These are phyloP conservation scores for Rhagonycha fulva DNA, from an alignment of 2,888 invertebrate species.

Conservation along the genomic window DNA sequence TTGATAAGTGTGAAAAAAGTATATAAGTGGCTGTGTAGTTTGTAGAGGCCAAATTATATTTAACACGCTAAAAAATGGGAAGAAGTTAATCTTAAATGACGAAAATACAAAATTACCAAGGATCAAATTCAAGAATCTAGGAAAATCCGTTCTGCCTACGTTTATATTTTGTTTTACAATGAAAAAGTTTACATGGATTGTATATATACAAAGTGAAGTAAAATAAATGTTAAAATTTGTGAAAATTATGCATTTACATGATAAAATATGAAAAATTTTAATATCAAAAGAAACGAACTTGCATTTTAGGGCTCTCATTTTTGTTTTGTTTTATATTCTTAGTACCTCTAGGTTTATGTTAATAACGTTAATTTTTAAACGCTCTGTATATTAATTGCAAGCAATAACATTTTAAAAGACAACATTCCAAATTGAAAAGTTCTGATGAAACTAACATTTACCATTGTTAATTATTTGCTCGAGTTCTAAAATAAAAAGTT, in stretches of 20 bases:
- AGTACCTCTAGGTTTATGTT: not conserved
- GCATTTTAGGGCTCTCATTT: not conserved
- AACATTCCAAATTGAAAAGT: not conserved
- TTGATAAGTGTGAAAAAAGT: constrained; percentile 15
- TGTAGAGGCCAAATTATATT: constrained; percentile 14
- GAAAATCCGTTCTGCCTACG: not conserved
- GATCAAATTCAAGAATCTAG: not conserved
- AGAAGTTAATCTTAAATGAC: not conserved
- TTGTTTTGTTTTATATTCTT: not conserved
- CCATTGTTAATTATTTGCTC: not conserved
- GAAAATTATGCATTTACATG: not conserved
- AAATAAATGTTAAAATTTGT: not conserved
- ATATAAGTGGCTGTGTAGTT: constrained; percentile 21
- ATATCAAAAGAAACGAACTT: not conserved
- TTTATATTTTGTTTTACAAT: not conserved
- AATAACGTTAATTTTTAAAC: not conserved
- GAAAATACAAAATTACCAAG: not conserved
- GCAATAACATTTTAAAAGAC: not conserved
- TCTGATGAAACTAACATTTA: not conserved
- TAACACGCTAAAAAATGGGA: not conserved
- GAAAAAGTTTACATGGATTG: not conserved
- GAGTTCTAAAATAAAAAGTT: constrained; percentile 36
- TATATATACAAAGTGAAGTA: not conserved
- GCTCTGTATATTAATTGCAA: not conserved
- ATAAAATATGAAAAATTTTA: not conserved